phyloP scores from a whole-genome alignment of 1,140 invertebrate genomes.

The Psix sp. region DNA sequence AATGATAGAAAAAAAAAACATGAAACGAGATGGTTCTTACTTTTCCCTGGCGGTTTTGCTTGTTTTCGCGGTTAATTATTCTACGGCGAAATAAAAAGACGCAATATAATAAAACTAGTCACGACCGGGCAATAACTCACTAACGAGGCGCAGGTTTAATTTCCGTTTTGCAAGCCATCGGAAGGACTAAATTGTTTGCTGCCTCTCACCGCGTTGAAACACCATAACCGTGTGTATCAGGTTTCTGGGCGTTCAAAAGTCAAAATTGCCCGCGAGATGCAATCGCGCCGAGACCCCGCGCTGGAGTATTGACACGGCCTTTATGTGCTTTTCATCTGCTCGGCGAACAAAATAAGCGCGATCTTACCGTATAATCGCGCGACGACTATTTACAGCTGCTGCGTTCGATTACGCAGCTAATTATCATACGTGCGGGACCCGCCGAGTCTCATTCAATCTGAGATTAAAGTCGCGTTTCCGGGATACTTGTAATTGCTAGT shows the following conservation, averaged over 20 bases:
- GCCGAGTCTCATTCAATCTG: constrained; percentile 11
- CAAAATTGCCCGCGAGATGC: too few relatives aligned
- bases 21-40: constrained; percentile 1
- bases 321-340: constrained; percentile 8
- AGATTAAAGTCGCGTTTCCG: constrained; percentile 26
- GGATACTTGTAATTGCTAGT: constrained; percentile 22
- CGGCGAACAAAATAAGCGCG: constrained; percentile 1
- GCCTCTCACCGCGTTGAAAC: constrained; percentile 6
- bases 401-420: constrained; percentile 29
- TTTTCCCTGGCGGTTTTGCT: constrained; percentile 8
- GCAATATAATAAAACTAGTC: constrained; percentile 47
- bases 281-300: too few relatives aligned
- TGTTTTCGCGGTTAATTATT: constrained; percentile 36
- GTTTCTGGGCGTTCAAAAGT: constrained; percentile 10
- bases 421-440: constrained; percentile 21
- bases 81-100: constrained; percentile 20
- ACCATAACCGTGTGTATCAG: constrained; percentile 10
- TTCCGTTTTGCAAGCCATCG: constrained; percentile 28
- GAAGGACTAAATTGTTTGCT: constrained; percentile 24
- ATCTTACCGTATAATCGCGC: constrained; percentile 7
- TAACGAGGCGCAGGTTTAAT: constrained; percentile 46
- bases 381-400: constrained; percentile 19
- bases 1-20: constrained; percentile 15
- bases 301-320: constrained; percentile 24
- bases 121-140: constrained; percentile 49